Percentiles rank a stretch among this genome's conserved stretches.
These are phyloP conservation scores for Anguilla anguilla DNA, from an alignment of 2,797 vertebrate species.

Conservation along the genomic window DNA sequence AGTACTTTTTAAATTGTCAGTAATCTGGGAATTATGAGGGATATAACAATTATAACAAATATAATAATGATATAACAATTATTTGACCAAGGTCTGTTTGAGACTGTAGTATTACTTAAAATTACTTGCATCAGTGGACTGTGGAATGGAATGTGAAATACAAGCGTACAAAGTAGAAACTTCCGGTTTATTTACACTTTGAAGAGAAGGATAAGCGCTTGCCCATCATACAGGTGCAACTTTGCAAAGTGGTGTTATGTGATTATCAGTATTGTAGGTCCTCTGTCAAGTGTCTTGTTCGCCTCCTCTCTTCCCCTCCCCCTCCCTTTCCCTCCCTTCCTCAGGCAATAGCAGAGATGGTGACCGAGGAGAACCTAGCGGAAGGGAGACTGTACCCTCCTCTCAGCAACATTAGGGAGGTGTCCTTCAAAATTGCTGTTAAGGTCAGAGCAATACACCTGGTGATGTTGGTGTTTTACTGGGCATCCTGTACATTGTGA, in stretches of 20 bases:
- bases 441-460: conserved; percentile 75
- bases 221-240: neutral
- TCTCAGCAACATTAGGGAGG: conserved; percentile 87
- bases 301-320: too few relatives aligned
- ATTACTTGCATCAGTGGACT: too few relatives aligned
- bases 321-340: conserved; percentile 36
- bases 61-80: too few relatives aligned
- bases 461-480: neutral
- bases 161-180: too few relatives aligned
- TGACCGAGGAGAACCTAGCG: conserved; percentile 88
- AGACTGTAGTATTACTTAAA: too few relatives aligned
- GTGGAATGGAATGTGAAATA: too few relatives aligned
- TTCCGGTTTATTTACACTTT: too few relatives aligned
- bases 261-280: neutral
- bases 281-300: neutral
- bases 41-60: too few relatives aligned
- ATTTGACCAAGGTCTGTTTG: too few relatives aligned
- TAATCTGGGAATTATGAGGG: too few relatives aligned
- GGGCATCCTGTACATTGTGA: neutral
- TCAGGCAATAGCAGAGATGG: conserved; percentile 87
- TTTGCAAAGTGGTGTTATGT: neutral
- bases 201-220: too few relatives aligned
- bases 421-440: conserved; percentile 94
- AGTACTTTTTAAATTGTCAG: too few relatives aligned
- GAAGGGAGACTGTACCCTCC: conserved; percentile 95